phyloP scores from a whole-genome alignment of 2,797 vertebrate species.

The Sebastes miniatus region DNA sequence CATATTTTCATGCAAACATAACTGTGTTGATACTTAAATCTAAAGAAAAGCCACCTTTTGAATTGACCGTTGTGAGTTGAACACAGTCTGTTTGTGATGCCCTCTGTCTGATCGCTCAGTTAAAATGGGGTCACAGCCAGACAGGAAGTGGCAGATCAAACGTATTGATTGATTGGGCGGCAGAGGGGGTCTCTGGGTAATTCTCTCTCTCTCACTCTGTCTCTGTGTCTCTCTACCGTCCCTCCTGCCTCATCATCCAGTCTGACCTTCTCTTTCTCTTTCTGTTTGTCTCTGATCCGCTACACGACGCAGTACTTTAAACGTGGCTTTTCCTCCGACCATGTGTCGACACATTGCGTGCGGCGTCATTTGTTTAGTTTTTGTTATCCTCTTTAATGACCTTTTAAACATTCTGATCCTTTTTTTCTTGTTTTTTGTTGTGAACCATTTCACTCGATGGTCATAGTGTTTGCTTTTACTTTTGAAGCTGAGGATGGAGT shows the following conservation, averaged over 20 bases:
- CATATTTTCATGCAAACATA: background rate
- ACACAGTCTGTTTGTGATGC: background rate
- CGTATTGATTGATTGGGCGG: constrained; percentile 62
- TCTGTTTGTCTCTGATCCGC: background rate
- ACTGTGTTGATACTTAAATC: background rate
- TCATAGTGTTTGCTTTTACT: constrained; percentile 20
- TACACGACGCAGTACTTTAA: background rate
- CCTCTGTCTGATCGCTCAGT: background rate
- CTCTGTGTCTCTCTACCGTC: background rate
- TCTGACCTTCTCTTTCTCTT: constrained; percentile 47
- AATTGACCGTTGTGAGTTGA: background rate
- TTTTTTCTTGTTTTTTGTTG: constrained; percentile 78
- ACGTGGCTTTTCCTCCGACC: constrained; percentile 3
- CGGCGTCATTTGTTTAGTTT: constrained; percentile 78
- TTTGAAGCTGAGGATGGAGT: background rate
- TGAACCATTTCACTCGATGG: constrained; percentile 75
- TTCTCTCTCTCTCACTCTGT: constrained; percentile 17
- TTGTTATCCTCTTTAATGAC: constrained; percentile 80
- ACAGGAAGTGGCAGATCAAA: constrained; percentile 72
- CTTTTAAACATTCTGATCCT: constrained; percentile 78
- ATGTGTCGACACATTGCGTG: constrained; percentile 85
- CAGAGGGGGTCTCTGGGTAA: constrained; percentile 57
- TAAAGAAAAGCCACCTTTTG: background rate
- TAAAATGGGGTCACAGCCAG: constrained; percentile 69
- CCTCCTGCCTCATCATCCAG: constrained; percentile 20